phyloP scores from a whole-genome alignment of 2,888 invertebrate genomes.

The Calephelis perditalis region DNA sequence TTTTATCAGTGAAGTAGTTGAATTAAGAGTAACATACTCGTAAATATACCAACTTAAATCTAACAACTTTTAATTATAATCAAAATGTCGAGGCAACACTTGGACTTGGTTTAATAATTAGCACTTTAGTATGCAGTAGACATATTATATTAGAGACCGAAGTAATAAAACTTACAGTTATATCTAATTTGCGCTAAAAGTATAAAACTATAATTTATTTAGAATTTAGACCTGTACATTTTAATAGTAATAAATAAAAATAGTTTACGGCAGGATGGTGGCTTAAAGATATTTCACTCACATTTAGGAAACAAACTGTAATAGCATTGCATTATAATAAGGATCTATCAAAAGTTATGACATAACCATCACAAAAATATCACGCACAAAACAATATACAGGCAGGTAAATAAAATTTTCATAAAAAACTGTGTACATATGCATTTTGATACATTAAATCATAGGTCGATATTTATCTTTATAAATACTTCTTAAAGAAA shows the following conservation, averaged over 20 bases:
- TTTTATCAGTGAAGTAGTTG: neutral
- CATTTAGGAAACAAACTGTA: constrained; percentile 15
- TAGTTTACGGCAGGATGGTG: constrained; percentile 18
- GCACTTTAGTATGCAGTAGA: neutral
- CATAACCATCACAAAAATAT: constrained; percentile 16
- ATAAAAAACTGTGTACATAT: neutral
- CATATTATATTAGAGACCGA: neutral
- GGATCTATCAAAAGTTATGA: constrained; percentile 16
- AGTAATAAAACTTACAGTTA: constrained; percentile 1
- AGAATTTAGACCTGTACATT: constrained; percentile 5
- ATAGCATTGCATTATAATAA: constrained; percentile 8
- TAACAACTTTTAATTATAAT: too few relatives aligned
- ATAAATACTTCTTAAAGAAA: too few relatives aligned
- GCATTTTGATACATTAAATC: too few relatives aligned
- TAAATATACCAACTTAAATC: too few relatives aligned
- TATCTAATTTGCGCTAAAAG: constrained; percentile 9
- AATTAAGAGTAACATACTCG: too few relatives aligned
- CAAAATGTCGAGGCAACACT: too few relatives aligned
- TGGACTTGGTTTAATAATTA: neutral
- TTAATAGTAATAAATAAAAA: constrained; percentile 13
- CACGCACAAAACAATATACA: constrained; percentile 5
- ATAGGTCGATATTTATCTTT: too few relatives aligned
- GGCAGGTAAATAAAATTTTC: neutral
- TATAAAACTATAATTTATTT: constrained; percentile 17
- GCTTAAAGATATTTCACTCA: constrained; percentile 20